Evolutionary conservation across 2,797 vertebrate genomes (phyloP).

Genomic region (Pachyuromys duprasi): DNA sequence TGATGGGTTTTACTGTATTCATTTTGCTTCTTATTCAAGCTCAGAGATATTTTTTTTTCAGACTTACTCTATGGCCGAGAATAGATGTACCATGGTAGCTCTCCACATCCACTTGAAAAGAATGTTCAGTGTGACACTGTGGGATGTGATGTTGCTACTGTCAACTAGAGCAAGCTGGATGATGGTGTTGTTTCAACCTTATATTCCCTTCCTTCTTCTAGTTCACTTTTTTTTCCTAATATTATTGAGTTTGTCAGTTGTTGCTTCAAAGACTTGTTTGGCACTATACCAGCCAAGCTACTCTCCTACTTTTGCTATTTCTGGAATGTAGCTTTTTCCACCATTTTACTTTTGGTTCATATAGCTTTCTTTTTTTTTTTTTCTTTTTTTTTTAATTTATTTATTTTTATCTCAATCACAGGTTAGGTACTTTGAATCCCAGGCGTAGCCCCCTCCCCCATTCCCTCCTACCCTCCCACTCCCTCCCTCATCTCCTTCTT

Average conservation of each 20-base stretch:
- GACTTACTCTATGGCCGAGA: background rate
- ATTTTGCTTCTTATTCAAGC: background rate
- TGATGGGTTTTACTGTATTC: background rate
- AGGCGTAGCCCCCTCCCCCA: too few species aligned
- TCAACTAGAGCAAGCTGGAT: background rate
- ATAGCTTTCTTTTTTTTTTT: background rate
- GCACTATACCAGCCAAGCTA: background rate
- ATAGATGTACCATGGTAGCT: background rate
- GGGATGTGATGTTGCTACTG: background rate
- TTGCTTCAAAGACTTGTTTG: slow-evolving; percentile 4
- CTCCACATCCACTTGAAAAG: background rate
- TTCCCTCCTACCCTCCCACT: too few species aligned
- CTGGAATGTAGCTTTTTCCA: background rate
- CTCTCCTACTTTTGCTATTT: background rate
- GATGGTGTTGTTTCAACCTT: background rate
- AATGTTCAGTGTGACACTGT: background rate
- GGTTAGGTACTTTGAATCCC: too few species aligned
- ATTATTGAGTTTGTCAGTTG: background rate
- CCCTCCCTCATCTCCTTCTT: too few species aligned
- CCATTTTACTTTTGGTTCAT: background rate
- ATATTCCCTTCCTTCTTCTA: background rate
- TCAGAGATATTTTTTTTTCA: background rate
- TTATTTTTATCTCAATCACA: too few species aligned
- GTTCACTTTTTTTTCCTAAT: background rate
- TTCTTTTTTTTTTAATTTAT: too few species aligned